phyloP scores from a whole-genome alignment of 2,113 vertebrate genomes.

The Rhadina sibilatrix region DNA sequence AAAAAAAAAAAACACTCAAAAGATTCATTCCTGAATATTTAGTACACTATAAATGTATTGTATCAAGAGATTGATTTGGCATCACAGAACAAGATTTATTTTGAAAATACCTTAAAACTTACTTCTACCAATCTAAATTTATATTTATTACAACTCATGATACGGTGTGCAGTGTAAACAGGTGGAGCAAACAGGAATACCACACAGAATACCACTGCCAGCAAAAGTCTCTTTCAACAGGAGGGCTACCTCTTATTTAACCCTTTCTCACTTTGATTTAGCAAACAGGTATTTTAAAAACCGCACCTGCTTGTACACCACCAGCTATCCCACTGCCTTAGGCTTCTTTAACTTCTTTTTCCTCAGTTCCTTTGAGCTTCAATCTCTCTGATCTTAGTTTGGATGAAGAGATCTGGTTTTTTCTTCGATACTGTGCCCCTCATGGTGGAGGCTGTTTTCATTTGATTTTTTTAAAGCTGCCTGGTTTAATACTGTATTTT shows the following conservation, averaged over 20 bases:
- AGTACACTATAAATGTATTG: neutral
- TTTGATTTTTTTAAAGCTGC: neutral
- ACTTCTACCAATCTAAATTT: neutral
- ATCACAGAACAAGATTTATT: neutral
- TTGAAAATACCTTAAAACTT: neutral
- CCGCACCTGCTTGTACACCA: neutral
- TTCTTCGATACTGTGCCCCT: neutral
- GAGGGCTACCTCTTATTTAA: neutral
- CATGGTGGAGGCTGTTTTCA: neutral
- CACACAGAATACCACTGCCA: neutral
- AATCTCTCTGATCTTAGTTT: neutral
- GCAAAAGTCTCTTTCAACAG: neutral
- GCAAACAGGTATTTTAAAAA: neutral
- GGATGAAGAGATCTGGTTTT: neutral
- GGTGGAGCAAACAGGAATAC: neutral
- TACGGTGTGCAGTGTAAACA: neutral
- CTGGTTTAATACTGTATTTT: neutral
- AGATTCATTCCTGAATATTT: neutral
- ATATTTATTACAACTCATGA: neutral
- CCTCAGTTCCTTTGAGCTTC: neutral
- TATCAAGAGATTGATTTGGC: neutral
- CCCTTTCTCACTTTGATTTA: neutral
- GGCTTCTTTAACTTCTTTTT: neutral
- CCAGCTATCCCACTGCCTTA: neutral
- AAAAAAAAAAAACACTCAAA: neutral